A percentile compares a stretch with the other conserved stretches of the same genome.
These are phyloP conservation scores for Spinus pinus DNA, from an alignment of 2,797 vertebrate species.

Conservation along the genomic window DNA sequence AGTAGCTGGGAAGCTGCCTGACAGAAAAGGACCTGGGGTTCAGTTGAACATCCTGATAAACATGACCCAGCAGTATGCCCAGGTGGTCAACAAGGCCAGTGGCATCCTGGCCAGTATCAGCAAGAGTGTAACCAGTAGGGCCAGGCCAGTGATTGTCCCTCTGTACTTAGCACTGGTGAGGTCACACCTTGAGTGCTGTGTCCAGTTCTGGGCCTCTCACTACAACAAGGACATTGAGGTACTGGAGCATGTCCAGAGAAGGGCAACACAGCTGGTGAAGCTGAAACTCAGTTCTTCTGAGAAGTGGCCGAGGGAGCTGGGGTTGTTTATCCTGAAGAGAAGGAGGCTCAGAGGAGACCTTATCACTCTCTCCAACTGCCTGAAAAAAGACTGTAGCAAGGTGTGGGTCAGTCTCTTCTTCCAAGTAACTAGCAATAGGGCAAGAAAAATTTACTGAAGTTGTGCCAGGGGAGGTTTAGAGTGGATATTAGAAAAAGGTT, in stretches of 20 bases:
- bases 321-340: neutral
- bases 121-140: neutral
- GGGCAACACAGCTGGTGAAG: neutral
- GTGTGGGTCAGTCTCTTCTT: neutral
- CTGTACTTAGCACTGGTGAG: neutral
- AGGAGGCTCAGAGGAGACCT: neutral
- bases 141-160: too few relatives aligned
- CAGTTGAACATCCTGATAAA: neutral
- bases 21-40: neutral
- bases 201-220: neutral
- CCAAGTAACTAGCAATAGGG: neutral
- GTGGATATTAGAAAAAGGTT: neutral
- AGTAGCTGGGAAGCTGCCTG: neutral
- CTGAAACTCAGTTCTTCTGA: neutral
- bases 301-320: neutral
- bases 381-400: neutral
- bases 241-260: neutral
- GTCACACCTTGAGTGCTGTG: fast-evolving
- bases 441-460: neutral
- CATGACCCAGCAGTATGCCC: neutral
- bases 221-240: neutral
- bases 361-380: neutral
- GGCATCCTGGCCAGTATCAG: neutral
- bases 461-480: neutral
- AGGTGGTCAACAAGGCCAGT: neutral